A percentile compares a stretch with the other conserved stretches of the same genome.
Conservation (phyloP, 2,888 invertebrate genomes). For the Tetragonisca angustula region DNA sequence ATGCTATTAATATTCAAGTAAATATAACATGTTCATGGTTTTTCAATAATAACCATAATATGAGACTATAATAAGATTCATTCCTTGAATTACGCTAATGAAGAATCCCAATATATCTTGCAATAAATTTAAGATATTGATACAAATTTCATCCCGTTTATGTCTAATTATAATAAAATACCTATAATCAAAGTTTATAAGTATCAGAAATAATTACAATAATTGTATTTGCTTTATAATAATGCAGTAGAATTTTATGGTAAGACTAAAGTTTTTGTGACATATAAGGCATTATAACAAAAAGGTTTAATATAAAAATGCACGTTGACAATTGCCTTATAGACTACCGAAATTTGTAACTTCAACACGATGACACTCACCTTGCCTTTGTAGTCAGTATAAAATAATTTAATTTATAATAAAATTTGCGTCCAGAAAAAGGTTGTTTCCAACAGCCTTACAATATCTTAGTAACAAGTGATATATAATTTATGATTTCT, state of each 20-base stretch:
- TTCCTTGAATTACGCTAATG: conserved; percentile 28
- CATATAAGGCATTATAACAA: conserved; percentile 28
- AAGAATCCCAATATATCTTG: conserved; percentile 32
- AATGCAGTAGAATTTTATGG: conserved; percentile 25
- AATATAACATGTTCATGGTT: conserved; percentile 29
- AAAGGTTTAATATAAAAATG: conserved; percentile 16
- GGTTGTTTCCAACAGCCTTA: not conserved
- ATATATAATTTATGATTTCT: conserved; percentile 32
- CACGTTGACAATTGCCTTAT: conserved; percentile 25
- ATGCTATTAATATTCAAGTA: conserved; percentile 30
- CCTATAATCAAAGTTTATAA: conserved; percentile 24
- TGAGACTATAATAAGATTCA: conserved; percentile 26
- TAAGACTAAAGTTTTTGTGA: conserved; percentile 22
- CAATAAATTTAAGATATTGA: conserved; percentile 35
- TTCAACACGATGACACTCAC: conserved; percentile 17
- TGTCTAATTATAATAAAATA: conserved; percentile 43
- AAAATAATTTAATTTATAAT: conserved; percentile 30
- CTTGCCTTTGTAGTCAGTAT: conserved; percentile 25
- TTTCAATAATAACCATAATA: conserved; percentile 42
- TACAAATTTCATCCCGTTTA: conserved; percentile 36
- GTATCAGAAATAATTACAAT: conserved; percentile 6
- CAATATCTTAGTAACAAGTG: conserved; percentile 18
- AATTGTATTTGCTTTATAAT: conserved; percentile 18
- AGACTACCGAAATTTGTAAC: conserved; percentile 15
- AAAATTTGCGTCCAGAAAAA: conserved; percentile 29